phyloP scores from a whole-genome alignment of 2,113 vertebrate genomes.

The Callithrix jacchus region DNA sequence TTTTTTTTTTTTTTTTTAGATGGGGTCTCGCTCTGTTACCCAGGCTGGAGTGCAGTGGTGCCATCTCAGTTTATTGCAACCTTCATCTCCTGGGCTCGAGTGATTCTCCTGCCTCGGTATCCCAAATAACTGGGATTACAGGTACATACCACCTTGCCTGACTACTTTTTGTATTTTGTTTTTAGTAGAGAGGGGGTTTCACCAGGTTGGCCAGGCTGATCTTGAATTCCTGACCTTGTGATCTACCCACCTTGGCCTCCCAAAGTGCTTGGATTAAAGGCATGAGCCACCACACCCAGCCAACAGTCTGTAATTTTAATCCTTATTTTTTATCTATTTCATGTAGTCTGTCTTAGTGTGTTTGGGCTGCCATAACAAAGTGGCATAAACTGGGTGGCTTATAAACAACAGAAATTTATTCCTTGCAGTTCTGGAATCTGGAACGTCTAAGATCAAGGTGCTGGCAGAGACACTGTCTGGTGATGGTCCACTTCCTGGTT shows the following conservation, averaged over 20 bases:
- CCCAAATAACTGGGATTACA: background rate
- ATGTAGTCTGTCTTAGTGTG: too few relatives aligned
- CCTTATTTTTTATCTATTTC: too few relatives aligned
- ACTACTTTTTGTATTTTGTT: background rate
- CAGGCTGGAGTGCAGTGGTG: background rate
- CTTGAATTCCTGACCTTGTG: background rate
- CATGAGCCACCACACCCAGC: background rate
- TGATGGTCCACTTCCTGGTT: too few relatives aligned
- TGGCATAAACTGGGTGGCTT: too few relatives aligned
- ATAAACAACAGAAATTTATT: too few relatives aligned
- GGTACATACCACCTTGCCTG: rapidly evolving
- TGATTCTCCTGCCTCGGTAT: background rate
- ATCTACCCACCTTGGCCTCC: background rate
- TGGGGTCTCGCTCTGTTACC: background rate
- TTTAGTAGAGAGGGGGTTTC: background rate
- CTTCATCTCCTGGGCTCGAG: background rate
- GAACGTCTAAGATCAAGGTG: too few relatives aligned
- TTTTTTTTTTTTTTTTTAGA: background rate
- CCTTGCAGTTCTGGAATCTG: too few relatives aligned
- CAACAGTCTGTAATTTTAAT: too few relatives aligned
- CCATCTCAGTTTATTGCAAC: background rate
- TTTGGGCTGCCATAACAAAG: too few relatives aligned
- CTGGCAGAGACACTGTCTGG: too few relatives aligned
- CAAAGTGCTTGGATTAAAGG: background rate
- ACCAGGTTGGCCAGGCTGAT: background rate